Base-by-base conservation (phyloP, 2,797 vertebrate species). In the Nannoperca obscura region DNA sequence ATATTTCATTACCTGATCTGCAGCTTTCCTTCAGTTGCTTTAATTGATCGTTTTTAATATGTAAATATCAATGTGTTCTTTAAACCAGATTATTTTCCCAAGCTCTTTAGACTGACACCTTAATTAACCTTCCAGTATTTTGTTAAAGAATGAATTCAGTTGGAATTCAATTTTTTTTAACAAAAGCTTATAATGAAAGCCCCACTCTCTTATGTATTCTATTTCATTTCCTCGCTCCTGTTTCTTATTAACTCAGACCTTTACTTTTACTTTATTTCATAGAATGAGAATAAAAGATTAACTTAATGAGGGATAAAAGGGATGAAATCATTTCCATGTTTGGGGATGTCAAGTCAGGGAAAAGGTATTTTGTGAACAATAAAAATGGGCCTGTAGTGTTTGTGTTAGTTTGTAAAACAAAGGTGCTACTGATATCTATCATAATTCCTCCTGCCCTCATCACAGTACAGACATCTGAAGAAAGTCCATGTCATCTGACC, bases 101-200 rank as follows among this genome's bases (percentile, higher is more conserved):
- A 47, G 55, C 38, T 69, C 55, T 74, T 81, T n/a, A 27, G 10
- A 24, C 42, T 22, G 53, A 75, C 78, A 82, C 30, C 36, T 81
- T 83, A 82, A 86, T 91, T 87, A 89, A 88, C 82, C 70, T 55
- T 9, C 71, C 49, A 50, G 84, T 78, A 71, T 82, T 83, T 74
- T 34, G 24, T 62, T 67, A 52, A 44, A 52, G 5, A 62, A 58
- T 55, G 1, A 49, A 81, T 78, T 69, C 9, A 76, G 34, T 49
- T 53, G 53, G 34, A 83, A 66, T 47, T 47, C 0, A 7, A 11
- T 38, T 30, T 64, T 68, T 68, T 71, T 9, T 55, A 65, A 74
- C n/a, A 79, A 82, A 79, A 70, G 49, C 36, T 70, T 53, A 8
- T 61, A 71, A 71, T 85, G 19, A 76, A 74, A 68, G 19, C 13